Evolutionary conservation across 1,140 invertebrate species (phyloP).

Genomic region (Penaeus indicus): DNA sequence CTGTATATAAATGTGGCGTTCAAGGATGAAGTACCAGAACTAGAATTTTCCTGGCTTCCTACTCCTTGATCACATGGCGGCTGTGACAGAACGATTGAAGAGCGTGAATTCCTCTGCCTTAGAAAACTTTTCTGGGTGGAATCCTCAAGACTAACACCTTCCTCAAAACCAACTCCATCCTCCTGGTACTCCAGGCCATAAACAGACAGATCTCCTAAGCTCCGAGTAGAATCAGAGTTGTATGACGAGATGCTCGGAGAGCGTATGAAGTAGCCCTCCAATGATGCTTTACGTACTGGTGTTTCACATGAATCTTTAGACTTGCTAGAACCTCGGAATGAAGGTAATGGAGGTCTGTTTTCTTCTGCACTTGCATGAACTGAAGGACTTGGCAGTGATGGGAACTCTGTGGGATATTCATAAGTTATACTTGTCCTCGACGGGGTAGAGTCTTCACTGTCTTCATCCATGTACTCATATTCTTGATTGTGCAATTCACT

Average conservation of each 20-base stretch:
- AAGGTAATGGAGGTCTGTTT: not conserved
- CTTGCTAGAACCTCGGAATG: not conserved
- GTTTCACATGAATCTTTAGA: no score
- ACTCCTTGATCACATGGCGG: not conserved
- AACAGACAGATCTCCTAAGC: conserved; percentile 20
- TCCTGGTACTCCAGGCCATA: conserved; percentile 7
- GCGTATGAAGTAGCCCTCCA: not conserved
- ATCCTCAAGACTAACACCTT: not conserved
- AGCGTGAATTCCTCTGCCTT: no score
- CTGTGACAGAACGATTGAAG: not conserved
- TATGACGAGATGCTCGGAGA: conserved; percentile 14
- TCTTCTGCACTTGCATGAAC: not conserved
- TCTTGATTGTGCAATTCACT: conserved; percentile 2
- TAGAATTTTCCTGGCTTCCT: not conserved
- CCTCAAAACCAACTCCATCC: not conserved
- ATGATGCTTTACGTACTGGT: not conserved
- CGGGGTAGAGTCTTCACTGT: not conserved
- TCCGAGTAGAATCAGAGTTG: conserved; percentile 5
- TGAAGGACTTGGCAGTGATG: not conserved
- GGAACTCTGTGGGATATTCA: not conserved
- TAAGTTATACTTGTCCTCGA: no score
- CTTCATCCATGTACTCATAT: conserved; percentile 36
- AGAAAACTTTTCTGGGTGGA: not conserved
- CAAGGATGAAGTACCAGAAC: not conserved
- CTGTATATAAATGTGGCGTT: not conserved